A percentile compares a stretch with the other conserved stretches of the same genome.
Evolutionary conservation across 53 echinoderm and acorn worm species (phyloP).

Genomic region (Hippasteria phrygiana): DNA sequence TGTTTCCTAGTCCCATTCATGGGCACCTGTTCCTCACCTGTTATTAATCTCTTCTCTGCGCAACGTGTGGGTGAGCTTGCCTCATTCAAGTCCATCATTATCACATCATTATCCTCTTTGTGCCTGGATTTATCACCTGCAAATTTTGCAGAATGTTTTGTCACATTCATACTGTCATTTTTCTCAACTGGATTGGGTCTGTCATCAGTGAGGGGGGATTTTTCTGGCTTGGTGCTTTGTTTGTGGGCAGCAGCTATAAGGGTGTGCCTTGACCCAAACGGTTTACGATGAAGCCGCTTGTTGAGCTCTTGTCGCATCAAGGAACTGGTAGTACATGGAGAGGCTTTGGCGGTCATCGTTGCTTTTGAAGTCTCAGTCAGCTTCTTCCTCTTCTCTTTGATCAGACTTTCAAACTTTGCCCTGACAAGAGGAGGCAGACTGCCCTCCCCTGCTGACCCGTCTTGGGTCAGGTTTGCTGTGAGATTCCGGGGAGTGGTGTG

Average conservation of each 20-base stretch:
- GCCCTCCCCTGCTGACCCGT: slow-evolving; percentile 17
- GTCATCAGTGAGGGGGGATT: slow-evolving; percentile 34
- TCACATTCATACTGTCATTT: neutral
- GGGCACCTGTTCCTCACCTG: neutral
- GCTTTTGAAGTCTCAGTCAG: slow-evolving; percentile 72
- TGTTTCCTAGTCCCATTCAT: neutral
- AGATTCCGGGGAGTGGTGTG: slow-evolving; percentile 93
- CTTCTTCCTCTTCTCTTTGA: slow-evolving; percentile 68
- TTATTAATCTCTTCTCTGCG: neutral
- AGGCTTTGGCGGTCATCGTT: slow-evolving; percentile 71
- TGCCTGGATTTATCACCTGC: neutral
- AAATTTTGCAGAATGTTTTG: neutral
- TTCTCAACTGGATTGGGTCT: neutral
- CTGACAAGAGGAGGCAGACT: slow-evolving; percentile 68
- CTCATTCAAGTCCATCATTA: slow-evolving; percentile 31
- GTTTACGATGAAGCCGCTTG: slow-evolving; percentile 66
- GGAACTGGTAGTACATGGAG: slow-evolving; percentile 21
- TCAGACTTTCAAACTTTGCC: slow-evolving; percentile 77
- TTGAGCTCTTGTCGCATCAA: slow-evolving; percentile 56
- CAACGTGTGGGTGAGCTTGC: neutral
- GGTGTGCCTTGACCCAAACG: slow-evolving; percentile 29
- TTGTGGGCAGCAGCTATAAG: slow-evolving; percentile 16
- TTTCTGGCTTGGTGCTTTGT: slow-evolving; percentile 29
- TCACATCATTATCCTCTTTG: slow-evolving; percentile 15
- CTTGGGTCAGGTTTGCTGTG: slow-evolving; percentile 51